phyloP scores from a whole-genome alignment of 1,140 invertebrate genomes.

The Calliphora vicina region DNA sequence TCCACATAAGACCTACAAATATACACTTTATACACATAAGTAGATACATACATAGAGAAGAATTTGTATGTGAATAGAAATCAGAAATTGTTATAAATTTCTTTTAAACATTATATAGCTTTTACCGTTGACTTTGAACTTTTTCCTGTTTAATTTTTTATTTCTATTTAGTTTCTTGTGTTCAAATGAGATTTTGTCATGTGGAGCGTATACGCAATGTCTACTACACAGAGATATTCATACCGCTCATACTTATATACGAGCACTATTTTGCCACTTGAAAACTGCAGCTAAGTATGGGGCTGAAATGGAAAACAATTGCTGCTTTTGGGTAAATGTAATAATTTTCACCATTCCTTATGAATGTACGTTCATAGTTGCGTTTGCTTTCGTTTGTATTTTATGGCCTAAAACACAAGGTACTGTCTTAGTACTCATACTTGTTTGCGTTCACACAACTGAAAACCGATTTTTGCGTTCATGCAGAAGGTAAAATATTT shows the following conservation, averaged over 20 bases:
- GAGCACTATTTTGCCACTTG: not conserved
- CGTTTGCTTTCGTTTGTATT: not conserved
- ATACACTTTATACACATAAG: not conserved
- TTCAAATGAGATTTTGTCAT: not conserved
- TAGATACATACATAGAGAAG: no score
- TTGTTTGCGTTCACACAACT: not conserved
- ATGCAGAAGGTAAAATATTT: constrained; percentile 31
- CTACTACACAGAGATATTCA: not conserved
- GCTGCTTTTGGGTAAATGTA: not conserved
- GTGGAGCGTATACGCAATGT: constrained; percentile 31
- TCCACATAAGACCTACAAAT: not conserved
- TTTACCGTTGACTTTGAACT: constrained; percentile 34
- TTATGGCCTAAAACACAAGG: constrained; percentile 21
- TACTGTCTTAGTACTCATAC: not conserved
- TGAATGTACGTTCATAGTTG: not conserved
- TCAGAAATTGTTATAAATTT: no score
- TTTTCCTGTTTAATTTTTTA: not conserved
- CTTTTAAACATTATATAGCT: not conserved
- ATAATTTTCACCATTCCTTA: constrained; percentile 1
- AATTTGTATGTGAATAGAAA: no score
- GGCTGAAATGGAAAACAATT: not conserved
- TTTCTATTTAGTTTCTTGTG: not conserved
- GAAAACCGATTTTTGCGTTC: not conserved
- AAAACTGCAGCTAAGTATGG: not conserved
- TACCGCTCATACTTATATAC: not conserved